Evolutionary conservation across 2,113 vertebrate genomes (phyloP), one percentile per base, ranked within the genome.

Genomic region (Rhadina sibilatrix): DNA sequence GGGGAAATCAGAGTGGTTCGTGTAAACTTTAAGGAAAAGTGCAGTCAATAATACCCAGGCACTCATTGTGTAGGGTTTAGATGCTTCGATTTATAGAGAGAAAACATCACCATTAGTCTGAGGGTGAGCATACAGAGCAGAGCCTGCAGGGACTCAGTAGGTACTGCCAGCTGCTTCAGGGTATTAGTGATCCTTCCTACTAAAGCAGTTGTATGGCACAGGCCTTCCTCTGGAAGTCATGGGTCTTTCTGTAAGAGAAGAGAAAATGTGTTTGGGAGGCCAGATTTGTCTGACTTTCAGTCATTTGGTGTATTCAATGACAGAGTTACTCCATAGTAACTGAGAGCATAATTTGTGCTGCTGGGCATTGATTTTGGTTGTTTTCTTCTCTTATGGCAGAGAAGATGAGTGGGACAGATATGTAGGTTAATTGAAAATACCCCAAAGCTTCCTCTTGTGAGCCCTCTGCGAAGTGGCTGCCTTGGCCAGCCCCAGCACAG

Each of bases 11-110:
- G 33, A 11, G 18, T 38, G 17, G 10, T 38, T 37, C 4, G 0
- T 40, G 15, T 33, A 69, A 87, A 31, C 65, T 79, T 23, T 38
- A n/a, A 83, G 42, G 37, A 44, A 59, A 80, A 89, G 69, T 49
- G 7, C n/a, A 38, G 31, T 56, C 28, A 44, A 0, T 54, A 47
- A 68, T 40, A 57, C 25, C 15, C 57, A 80, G 66, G 3, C 38
- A 33, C 4, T 64, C 30, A 4, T 37, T 2, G 0, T 1, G 0
- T 20, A 22, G 52, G 38, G 22, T 70, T 52, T 65, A 24, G 1
- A 19, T 35, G 38, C 40, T 90, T 90, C 38, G 4, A 2, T 75
- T 60, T 11, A 23, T 21, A 28, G 54, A 65, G 44, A 21, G 37
- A 69, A 87, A 57, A 0, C 4, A 17, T 20, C 30, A 13, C 12